Conservation (phyloP, 2,113 vertebrate species). For the Pholis gunnellus region DNA sequence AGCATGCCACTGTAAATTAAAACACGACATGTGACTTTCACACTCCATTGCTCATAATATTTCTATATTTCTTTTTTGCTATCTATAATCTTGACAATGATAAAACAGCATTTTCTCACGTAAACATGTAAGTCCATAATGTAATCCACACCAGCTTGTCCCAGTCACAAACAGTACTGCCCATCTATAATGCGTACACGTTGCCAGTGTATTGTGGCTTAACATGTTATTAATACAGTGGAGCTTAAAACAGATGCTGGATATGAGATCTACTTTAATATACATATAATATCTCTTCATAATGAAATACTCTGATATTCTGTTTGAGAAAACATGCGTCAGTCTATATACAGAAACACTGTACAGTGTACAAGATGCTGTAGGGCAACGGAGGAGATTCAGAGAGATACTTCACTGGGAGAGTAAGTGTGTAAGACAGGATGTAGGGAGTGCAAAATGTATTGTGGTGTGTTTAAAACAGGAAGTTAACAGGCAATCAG, state of each 20-base stretch:
- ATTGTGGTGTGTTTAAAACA: conserved; percentile 4
- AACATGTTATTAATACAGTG: conserved; percentile 48
- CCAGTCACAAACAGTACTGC: conserved; percentile 42
- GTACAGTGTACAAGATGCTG: conserved; percentile 66
- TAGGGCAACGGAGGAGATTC: neutral
- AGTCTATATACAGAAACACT: conserved; percentile 80
- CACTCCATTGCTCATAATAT: conserved; percentile 13
- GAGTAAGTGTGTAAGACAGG: neutral
- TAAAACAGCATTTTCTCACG: conserved; percentile 16
- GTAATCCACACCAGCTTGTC: conserved; percentile 14
- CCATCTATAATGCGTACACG: conserved; percentile 24
- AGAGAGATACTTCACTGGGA: conserved; percentile 10
- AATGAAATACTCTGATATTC: conserved; percentile 77
- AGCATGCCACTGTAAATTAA: conserved; percentile 5
- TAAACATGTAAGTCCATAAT: conserved; percentile 13
- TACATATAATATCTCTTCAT: conserved; percentile 65
- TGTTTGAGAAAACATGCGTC: conserved; percentile 83
- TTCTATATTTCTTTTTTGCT: neutral
- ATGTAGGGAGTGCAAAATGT: conserved; percentile 1
- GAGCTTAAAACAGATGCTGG: conserved; percentile 43
- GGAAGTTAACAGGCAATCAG: conserved; percentile 1
- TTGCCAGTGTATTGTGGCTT: conserved; percentile 43
- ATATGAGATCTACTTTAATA: conserved; percentile 65
- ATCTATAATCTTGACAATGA: conserved; percentile 17
- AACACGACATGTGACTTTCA: conserved; percentile 3